phyloP scores from a whole-genome alignment of 2,113 vertebrate genomes.

The Xenopus laevis region DNA sequence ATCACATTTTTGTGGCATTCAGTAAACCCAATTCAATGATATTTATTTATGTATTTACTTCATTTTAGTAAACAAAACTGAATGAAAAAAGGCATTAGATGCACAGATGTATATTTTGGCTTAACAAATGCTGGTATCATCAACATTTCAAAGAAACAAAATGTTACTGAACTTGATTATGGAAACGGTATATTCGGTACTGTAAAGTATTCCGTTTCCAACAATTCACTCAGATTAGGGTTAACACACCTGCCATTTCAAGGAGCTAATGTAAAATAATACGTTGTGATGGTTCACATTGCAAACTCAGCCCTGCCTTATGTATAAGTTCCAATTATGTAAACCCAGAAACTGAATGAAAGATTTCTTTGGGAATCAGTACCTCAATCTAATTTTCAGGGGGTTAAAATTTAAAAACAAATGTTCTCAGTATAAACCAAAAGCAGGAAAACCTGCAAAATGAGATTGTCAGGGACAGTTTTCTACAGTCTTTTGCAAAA shows the following conservation, averaged over 20 bases:
- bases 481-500: conserved; percentile 27
- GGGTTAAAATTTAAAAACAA: conserved; percentile 3
- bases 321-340: no score
- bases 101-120: conserved; percentile 49
- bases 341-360: neutral
- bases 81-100: conserved; percentile 35
- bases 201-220: no score
- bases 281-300: no score
- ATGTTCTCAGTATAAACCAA: neutral
- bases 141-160: conserved; percentile 51
- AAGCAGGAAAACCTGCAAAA: conserved; percentile 9
- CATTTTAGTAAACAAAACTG: conserved; percentile 6
- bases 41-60: conserved; percentile 30
- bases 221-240: no score
- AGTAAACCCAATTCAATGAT: conserved; percentile 17
- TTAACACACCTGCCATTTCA: no score
- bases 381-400: neutral
- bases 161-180: no score
- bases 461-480: conserved; percentile 4
- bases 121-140: conserved; percentile 44
- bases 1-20: conserved; percentile 21
- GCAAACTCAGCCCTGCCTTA: no score
- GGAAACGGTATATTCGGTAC: no score
- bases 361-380: neutral
- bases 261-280: no score